Base-by-base conservation (phyloP, 2,888 invertebrate species). In the Platypus cylindrus region DNA sequence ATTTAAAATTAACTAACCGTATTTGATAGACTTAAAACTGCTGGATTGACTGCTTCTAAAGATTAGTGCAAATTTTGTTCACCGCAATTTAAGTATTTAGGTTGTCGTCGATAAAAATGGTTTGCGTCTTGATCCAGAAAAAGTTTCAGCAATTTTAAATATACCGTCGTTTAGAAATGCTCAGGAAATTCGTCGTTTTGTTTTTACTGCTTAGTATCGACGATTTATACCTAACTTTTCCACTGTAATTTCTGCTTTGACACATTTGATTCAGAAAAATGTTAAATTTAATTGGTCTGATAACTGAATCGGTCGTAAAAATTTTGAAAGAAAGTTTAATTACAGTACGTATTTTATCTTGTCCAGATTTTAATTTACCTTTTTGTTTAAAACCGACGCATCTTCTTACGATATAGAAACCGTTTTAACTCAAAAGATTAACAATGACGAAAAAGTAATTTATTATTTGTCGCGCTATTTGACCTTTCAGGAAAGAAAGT, bases 91-190 rank as follows among this genome's bases (percentile, higher is more conserved):
- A 44, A 46, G 24, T 55, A 52, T 36, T 36, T 60, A 3, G 56
- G 58, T 2, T 32, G 20, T 53, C 0, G 50, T 60, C 3, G 45
- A 49, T 30, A 17, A 27, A 1, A 12, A 49, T 3, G 56, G 56
- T 4, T 15, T 53, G 3, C 30, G 37, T 1, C 38, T 45, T 1
- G 45, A 54, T 22, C 37, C 44, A 2, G 43, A 46, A 14, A 49
- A 48, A 36, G 43, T 47, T 11, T 33, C 3, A 7, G 41, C 45
- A 2, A 46, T 48, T 15, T 2, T 41, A 3, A 36, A 43, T 22
- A 37, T 46, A 7, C 43, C 40, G 5, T 20, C 40, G 2, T 41
- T 39, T n/a, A 31, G n/a, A 5, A 38, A 31, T 17, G 27, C 43
- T 8, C 13, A 12, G 1, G 37, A 39, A 8, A 14, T 43, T 7